Base-by-base conservation (phyloP, 2,888 invertebrate species). In the Craniophora ligustri region DNA sequence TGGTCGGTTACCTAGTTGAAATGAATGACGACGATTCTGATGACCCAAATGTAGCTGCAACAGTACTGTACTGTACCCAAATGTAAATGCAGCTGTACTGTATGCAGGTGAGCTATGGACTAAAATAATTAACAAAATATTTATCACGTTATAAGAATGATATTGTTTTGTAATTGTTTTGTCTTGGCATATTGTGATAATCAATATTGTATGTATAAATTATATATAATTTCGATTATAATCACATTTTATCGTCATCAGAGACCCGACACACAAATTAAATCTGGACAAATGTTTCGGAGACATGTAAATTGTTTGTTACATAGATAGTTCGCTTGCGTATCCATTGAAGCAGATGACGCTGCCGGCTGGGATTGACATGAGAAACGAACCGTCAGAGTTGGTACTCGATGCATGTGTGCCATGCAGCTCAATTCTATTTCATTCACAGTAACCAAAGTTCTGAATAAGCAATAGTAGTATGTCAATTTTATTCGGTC, bases 251-350 rank as follows among this genome's bases (percentile, higher is more conserved):
- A 58, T 47, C 53, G 28, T 31, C 35, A 16, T 30, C 31, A 31
- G 18, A 15, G 47, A 32, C 13, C 39, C 16, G 38, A 49, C 31
- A 49, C 15, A 61, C 48, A 54, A 58, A 55, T 38, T 41, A 21
- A 42, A 34, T 31, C 63, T n/a, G 46, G 53, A 64, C 56, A 58
- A 72, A 62, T 66, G 54, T 57, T 50, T 53, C 31, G 8, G 34
- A 21, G 34, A 39, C 36, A n/a, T 5, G 26, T n/a, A 70, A 76
- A 70, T 61, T 67, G 67, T 72, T 72, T 57, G 55, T 51, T 50
- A 48, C n/a, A n/a, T n/a, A n/a, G n/a, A 56, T 64, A 67, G 67
- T 65, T 67, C 60, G 69, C 66, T 60, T 57, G 66, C 56, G 44
- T 34, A 55, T 51, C 51, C 48, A 55, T 42, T 44, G 49, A 65